Evolutionary conservation across 1,140 invertebrate genomes (phyloP), one percentile per base, ranked within the genome.

Genomic region (Arion vulgaris): DNA sequence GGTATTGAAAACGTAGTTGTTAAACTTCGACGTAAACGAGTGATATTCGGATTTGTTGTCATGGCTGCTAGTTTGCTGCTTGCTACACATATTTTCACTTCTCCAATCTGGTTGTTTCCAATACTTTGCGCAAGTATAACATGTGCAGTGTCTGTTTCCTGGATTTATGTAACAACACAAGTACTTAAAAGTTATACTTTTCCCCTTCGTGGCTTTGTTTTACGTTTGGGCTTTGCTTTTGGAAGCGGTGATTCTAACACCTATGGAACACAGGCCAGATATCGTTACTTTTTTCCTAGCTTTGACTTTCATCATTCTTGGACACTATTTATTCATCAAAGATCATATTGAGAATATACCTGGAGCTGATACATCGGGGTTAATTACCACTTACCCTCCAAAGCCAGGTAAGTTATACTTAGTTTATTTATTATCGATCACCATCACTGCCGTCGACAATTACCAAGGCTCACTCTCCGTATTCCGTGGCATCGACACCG

Each of bases 51-150:
- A 53, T 15, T 34, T 1, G 28, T 51, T 1, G 11, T 75, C 23
- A 34, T 28, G 1, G 39, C 73, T 5, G n/a, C 23, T 11, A n/a
- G 51, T 1, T 19, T 53, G n/a, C 9, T 75, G 39, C 39, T 75
- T n/a, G 49, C 34, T 23, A 23, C 85, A 26, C 74, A 66, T 26
- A 69, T 77, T 34, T 73, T 81, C n/a, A 69, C 79, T 38, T 74
- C 83, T 15, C 51, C 78, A 0, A 57, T 73, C 28, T 85, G 80
- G 82, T 53, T 77, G 9, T 39, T 83, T 13, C 85, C 85, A 7
- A 39, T 81, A 28, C 49, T 84, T 76, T 86, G 82, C 75, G 78
- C 82, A 2, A 15, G 83, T 0, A 38, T 85, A 19, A 51, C 85
- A 0, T 83, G 82, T 80, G 69, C 78, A 39, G 75, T 84, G 7